Percentiles rank a stretch among this genome's conserved stretches.
phyloP scores from a whole-genome alignment of 2,797 vertebrate species.

The Channallabes apus region DNA sequence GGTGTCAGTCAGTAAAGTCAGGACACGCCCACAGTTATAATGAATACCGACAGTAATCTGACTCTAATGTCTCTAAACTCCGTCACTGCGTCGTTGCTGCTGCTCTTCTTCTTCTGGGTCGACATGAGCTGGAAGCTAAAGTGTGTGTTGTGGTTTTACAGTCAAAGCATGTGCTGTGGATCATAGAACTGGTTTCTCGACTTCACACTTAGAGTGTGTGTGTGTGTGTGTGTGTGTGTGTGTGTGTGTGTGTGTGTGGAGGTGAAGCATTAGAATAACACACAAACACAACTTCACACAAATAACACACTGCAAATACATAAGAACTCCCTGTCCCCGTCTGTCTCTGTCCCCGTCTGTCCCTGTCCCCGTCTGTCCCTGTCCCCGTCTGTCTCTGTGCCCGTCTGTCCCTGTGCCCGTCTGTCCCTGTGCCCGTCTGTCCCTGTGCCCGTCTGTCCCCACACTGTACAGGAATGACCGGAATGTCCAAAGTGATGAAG shows the following conservation, averaged over 20 bases:
- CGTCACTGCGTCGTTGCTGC: too few species aligned
- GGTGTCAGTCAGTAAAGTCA: neutral
- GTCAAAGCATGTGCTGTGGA: conserved; percentile 2
- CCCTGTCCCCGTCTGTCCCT: too few species aligned
- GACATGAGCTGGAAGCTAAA: neutral
- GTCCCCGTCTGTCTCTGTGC: too few species aligned
- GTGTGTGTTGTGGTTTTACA: conserved; percentile 12
- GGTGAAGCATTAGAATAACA: conserved; percentile 31
- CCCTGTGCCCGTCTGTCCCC: neutral
- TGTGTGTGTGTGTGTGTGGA: conserved; percentile 25
- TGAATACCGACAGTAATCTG: too few species aligned
- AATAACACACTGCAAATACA: conserved; percentile 33
- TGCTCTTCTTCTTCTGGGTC: neutral
- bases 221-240: conserved; percentile 33
- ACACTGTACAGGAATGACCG: conserved; percentile 5
- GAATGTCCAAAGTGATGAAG: conserved; percentile 8
- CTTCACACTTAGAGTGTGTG: conserved; percentile 43
- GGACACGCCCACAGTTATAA: neutral
- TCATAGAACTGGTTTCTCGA: conserved; percentile 53
- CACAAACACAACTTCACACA: conserved; percentile 34
- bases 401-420: too few species aligned
- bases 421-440: too few species aligned
- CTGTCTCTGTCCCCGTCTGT: too few species aligned
- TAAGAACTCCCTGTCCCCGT: neutral
- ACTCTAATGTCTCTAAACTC: too few species aligned